Conservation (phyloP, 2,113 vertebrate species). For the Accipiter virgatus region DNA sequence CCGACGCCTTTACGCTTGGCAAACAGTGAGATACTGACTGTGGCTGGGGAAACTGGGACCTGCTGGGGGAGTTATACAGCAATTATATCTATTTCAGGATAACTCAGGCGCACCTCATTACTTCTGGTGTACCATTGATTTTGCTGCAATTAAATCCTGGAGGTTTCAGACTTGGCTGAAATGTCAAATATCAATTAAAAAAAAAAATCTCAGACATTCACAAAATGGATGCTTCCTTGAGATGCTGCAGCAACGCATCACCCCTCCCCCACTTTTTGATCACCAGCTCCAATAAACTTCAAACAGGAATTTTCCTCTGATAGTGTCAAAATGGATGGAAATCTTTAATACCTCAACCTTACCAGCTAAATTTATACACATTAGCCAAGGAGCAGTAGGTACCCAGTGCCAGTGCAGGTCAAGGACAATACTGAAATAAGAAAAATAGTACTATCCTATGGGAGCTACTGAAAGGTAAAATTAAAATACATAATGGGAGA, state of each 20-base stretch:
- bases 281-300: not conserved
- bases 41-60: constrained; percentile 11
- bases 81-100: constrained; percentile 54
- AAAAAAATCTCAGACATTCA: not conserved
- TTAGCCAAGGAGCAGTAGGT: not conserved
- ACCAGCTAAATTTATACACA: not conserved
- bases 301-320: not conserved
- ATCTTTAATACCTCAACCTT: not conserved
- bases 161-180: constrained; percentile 23
- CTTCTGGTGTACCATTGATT: constrained; percentile 6
- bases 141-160: constrained; percentile 28
- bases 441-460: not conserved
- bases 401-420: not conserved
- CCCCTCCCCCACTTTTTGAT: not conserved
- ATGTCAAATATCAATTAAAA: constrained; percentile 16
- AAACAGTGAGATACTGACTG: constrained; percentile 50
- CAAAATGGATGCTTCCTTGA: not conserved
- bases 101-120: constrained; percentile 37
- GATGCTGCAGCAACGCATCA: not conserved
- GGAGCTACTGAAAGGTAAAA: not conserved
- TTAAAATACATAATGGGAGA: not conserved
- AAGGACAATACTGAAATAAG: not conserved
- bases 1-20: constrained; percentile 12
- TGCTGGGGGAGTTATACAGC: not conserved
- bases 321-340: not conserved